Percentiles rank a stretch among this genome's conserved stretches.
Conservation (phyloP, 2,888 invertebrate species). For the Drosophila parthenogenetica region DNA sequence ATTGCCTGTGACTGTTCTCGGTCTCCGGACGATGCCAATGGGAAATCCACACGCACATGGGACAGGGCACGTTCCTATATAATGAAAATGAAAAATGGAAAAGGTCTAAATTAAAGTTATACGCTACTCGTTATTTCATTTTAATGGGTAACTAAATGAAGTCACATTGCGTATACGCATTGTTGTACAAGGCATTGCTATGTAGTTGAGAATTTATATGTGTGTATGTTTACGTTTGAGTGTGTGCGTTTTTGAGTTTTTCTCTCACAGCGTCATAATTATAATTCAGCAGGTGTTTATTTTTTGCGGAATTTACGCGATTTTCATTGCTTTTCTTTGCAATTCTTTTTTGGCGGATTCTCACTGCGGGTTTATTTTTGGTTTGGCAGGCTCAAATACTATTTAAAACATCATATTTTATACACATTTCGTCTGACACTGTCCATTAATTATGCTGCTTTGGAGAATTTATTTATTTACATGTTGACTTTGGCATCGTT, state of each 20-base stretch:
- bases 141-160: constrained; percentile 34
- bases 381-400: constrained; percentile 29
- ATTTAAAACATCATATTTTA: constrained; percentile 53
- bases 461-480: constrained; percentile 71
- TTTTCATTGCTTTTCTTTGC: constrained; percentile 17
- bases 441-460: constrained; percentile 62
- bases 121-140: background rate
- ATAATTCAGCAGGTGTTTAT: constrained; percentile 58
- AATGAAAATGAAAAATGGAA: constrained; percentile 1
- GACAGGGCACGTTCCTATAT: constrained; percentile 67
- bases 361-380: constrained; percentile 36
- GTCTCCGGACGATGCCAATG: constrained; percentile 66
- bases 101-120: constrained; percentile 1
- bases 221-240: background rate
- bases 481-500: constrained; percentile 54
- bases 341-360: constrained; percentile 19
- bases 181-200: constrained; percentile 14
- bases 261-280: constrained; percentile 35
- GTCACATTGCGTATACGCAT: constrained; percentile 51
- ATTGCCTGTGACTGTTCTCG: constrained; percentile 35
- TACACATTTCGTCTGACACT: constrained; percentile 52
- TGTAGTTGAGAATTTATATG: background rate
- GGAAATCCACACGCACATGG: constrained; percentile 76
- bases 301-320: constrained; percentile 42
- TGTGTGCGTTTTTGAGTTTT: constrained; percentile 1